Evolutionary conservation across 2,797 vertebrate species (phyloP).

Genomic region (Brachyrhaphis roseni): DNA sequence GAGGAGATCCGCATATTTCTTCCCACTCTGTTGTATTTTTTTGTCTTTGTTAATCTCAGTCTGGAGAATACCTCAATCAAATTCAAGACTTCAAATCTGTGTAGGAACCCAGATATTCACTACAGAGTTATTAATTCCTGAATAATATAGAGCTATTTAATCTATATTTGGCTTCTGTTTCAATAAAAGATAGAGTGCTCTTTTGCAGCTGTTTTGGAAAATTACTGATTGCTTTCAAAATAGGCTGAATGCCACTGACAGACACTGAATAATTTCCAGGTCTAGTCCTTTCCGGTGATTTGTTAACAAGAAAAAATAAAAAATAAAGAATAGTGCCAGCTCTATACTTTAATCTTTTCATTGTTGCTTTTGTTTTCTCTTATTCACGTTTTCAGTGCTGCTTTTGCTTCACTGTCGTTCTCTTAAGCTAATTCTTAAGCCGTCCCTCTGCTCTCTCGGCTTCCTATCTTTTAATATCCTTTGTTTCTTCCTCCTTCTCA

Average conservation of each 20-base stretch:
- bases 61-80: not conserved
- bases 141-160: conserved; percentile 2
- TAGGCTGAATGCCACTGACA: not conserved
- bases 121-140: not conserved
- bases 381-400: conserved; percentile 8
- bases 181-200: conserved; percentile 7
- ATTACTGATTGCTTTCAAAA: conserved; percentile 9
- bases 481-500: conserved; percentile 3
- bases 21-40: not conserved
- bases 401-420: not conserved
- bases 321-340: conserved; percentile 14
- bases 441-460: not conserved
- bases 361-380: conserved; percentile 11
- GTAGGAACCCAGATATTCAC: not conserved
- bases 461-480: conserved; percentile 9
- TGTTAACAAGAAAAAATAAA: conserved; percentile 16
- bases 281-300: conserved; percentile 23
- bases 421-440: conserved; percentile 13
- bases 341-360: conserved; percentile 17
- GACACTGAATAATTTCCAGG: conserved; percentile 1
- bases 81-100: not conserved
- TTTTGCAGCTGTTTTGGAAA: conserved; percentile 18
- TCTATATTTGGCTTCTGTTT: conserved; percentile 18
- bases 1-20: not conserved
- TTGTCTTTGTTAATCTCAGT: too few species aligned